These are phyloP conservation scores for Eurystomus gularis DNA, from an alignment of 2,113 vertebrate species.

Conservation along the genomic window DNA sequence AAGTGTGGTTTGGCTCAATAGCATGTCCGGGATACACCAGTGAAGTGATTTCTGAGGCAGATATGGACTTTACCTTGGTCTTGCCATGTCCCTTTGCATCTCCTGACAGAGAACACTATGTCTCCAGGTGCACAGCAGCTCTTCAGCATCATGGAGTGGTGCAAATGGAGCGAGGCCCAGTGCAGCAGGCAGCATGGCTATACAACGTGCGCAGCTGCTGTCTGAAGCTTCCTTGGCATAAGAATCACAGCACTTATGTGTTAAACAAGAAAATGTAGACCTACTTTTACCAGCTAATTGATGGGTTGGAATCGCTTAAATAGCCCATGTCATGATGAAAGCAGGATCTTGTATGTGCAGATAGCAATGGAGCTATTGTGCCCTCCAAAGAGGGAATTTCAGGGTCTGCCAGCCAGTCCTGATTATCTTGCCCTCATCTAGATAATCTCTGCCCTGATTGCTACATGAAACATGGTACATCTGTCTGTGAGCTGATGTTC, in stretches of 20 bases:
- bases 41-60: neutral
- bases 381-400: neutral
- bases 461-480: neutral
- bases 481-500: neutral
- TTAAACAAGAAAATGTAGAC: neutral
- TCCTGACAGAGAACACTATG: neutral
- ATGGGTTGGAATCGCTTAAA: neutral
- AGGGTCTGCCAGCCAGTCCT: neutral
- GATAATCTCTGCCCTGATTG: neutral
- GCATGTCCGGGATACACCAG: neutral
- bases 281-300: neutral
- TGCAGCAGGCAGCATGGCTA: fast-evolving
- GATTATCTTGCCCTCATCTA: neutral
- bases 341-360: neutral
- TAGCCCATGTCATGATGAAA: neutral
- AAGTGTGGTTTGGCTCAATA: neutral
- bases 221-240: neutral
- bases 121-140: neutral
- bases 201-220: fast-evolving
- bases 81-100: neutral
- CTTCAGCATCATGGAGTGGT: fast-evolving
- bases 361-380: neutral
- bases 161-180: fast-evolving
- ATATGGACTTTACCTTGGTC: neutral
- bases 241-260: neutral